phyloP scores from a whole-genome alignment of 2,888 invertebrate species.

The Drosophila birchii region DNA sequence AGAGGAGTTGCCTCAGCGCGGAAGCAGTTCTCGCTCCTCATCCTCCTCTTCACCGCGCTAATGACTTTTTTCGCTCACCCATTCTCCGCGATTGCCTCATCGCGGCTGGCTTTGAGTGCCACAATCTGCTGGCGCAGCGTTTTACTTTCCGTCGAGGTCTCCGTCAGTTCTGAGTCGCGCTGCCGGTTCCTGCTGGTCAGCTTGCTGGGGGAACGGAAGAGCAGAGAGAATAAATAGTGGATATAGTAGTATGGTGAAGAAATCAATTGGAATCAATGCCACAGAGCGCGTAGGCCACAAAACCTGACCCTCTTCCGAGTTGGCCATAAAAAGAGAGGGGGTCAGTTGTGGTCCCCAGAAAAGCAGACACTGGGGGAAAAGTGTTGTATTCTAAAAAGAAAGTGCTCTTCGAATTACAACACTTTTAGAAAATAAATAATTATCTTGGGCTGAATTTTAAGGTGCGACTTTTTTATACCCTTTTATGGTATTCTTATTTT shows the following conservation, averaged over 20 bases:
- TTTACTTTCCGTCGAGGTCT: slow-evolving; percentile 82
- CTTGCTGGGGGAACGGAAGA: slow-evolving; percentile 75
- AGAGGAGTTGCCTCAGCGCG: slow-evolving; percentile 29
- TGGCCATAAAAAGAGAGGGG: slow-evolving; percentile 28
- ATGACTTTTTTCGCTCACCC: slow-evolving; percentile 71
- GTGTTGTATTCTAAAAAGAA: neutral
- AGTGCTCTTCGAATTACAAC: neutral
- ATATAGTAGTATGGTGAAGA: slow-evolving; percentile 5
- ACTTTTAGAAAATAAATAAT: neutral
- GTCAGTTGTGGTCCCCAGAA: neutral
- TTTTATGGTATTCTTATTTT: neutral
- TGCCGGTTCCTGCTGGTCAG: slow-evolving; percentile 74
- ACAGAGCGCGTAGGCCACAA: slow-evolving; percentile 13
- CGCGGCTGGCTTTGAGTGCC: slow-evolving; percentile 82
- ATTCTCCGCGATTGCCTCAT: slow-evolving; percentile 83
- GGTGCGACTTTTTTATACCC: neutral
- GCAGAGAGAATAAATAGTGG: neutral
- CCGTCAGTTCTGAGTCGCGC: slow-evolving; percentile 81
- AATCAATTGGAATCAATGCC: slow-evolving; percentile 28
- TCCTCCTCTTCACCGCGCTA: slow-evolving; percentile 26
- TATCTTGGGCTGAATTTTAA: neutral
- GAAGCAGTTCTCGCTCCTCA: slow-evolving; percentile 42
- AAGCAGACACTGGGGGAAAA: slow-evolving; percentile 16
- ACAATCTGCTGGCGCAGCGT: slow-evolving; percentile 82
- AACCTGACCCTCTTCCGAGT: slow-evolving; percentile 42